Percentiles rank a stretch among this genome's conserved stretches.
phyloP scores from a whole-genome alignment of 2,888 invertebrate genomes.

The Agrotis segetum region DNA sequence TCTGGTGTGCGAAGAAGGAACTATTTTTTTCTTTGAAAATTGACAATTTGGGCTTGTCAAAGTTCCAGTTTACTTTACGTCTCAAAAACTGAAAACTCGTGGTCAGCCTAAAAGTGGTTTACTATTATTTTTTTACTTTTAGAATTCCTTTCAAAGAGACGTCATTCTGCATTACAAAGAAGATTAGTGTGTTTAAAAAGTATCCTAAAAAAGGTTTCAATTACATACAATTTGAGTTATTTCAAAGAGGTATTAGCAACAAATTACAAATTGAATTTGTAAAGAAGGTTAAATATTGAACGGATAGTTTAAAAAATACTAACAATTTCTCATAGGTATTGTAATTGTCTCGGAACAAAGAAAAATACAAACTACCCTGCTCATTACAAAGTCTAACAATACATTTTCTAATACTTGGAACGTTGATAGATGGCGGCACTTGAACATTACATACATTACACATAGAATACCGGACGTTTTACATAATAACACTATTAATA shows the following conservation, averaged over 20 bases:
- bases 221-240: neutral
- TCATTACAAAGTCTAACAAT: conserved; percentile 20
- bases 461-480: conserved; percentile 32
- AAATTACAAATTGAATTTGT: conserved; percentile 1
- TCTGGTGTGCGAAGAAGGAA: no score
- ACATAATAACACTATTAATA: conserved; percentile 32
- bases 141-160: no score
- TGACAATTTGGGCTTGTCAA: no score
- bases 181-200: neutral
- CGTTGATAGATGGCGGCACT: conserved; percentile 38
- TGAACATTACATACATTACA: conserved; percentile 40
- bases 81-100: no score
- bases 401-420: conserved; percentile 38
- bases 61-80: no score
- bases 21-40: no score
- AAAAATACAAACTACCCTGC: neutral
- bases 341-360: conserved; percentile 20
- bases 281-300: neutral
- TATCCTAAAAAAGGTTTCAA: neutral
- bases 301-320: conserved; percentile 7
- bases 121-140: no score
- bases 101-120: no score
- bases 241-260: neutral
- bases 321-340: conserved; percentile 3
- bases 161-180: neutral